Evolutionary conservation across 2,797 vertebrate genomes (phyloP).

Genomic region (Melanotaenia maccullochi): DNA sequence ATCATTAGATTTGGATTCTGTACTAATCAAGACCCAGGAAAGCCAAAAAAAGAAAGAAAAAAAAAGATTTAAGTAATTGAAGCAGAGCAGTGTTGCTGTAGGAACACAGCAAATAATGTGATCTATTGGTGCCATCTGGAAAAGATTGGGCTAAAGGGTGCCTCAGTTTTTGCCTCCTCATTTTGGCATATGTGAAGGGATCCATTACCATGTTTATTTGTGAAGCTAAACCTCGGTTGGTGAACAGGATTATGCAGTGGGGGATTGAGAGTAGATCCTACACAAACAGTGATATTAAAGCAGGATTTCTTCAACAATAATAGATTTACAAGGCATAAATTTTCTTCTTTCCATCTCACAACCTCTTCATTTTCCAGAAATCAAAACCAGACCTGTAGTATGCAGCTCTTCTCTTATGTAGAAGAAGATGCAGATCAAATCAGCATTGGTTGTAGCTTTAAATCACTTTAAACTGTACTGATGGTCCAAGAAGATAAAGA

Average conservation of each 20-base stretch:
- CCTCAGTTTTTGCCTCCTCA: constrained; percentile 74
- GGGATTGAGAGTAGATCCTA: constrained; percentile 74
- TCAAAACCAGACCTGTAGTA: constrained; percentile 79
- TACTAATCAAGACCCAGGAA: constrained; percentile 72
- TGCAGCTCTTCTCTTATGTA: constrained; percentile 48
- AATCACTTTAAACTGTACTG: constrained; percentile 29
- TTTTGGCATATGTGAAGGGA: constrained; percentile 66
- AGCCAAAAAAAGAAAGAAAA: constrained; percentile 15
- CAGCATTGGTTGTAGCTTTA: constrained; percentile 60
- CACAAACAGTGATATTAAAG: constrained; percentile 76
- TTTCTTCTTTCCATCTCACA: constrained; percentile 66
- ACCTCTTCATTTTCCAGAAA: constrained; percentile 80
- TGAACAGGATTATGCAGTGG: constrained; percentile 68
- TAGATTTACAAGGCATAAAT: constrained; percentile 79
- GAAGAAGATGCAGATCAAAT: constrained; percentile 45
- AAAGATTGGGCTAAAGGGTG: constrained; percentile 84
- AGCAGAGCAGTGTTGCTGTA: constrained; percentile 83
- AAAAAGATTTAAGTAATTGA: constrained; percentile 59
- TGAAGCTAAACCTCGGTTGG: constrained; percentile 82
- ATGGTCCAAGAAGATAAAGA: constrained; percentile 10
- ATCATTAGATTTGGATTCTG: constrained; percentile 63
- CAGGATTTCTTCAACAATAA: constrained; percentile 80
- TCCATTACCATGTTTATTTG: constrained; percentile 91
- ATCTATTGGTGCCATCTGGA: constrained; percentile 96
- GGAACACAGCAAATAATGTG: constrained; percentile 89